These are phyloP conservation scores for Lithobates pipiens DNA, from an alignment of 2,797 vertebrate species.

Conservation along the genomic window DNA sequence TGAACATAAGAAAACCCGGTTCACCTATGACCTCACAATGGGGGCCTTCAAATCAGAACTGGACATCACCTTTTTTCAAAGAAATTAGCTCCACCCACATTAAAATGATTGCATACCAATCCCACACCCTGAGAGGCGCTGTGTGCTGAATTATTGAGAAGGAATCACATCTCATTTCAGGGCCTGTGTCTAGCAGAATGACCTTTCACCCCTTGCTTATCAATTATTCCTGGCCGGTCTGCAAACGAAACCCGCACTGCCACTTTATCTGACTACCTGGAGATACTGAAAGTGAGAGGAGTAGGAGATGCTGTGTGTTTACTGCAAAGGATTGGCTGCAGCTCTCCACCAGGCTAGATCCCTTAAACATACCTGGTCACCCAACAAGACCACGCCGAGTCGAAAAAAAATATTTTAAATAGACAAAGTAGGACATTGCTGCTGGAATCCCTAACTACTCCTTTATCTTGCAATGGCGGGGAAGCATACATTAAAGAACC, in stretches of 20 bases:
- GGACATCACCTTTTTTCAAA: neutral
- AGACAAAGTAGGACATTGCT: neutral
- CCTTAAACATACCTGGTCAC: neutral
- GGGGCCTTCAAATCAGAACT: neutral
- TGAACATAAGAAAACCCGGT: neutral
- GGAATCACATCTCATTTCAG: slow-evolving; percentile 39
- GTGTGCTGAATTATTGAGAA: slow-evolving; percentile 40
- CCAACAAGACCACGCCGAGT: neutral
- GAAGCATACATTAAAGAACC: too few species aligned
- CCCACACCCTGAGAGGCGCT: neutral
- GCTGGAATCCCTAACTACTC: neutral
- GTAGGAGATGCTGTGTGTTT: neutral
- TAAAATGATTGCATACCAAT: neutral
- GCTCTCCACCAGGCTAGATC: neutral
- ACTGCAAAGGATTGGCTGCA: neutral
- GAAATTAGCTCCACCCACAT: neutral
- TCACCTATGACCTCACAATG: neutral
- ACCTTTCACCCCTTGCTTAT: slow-evolving; percentile 55
- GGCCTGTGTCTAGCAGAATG: slow-evolving; percentile 23
- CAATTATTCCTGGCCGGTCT: slow-evolving; percentile 50
- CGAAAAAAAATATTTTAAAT: neutral
- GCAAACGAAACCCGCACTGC: slow-evolving; percentile 28
- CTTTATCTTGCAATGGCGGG: too few species aligned
- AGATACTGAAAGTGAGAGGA: slow-evolving; percentile 37
- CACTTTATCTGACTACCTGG: slow-evolving; percentile 27